phyloP scores from a whole-genome alignment of 2,888 invertebrate species.

The Crossocerus cetratus region DNA sequence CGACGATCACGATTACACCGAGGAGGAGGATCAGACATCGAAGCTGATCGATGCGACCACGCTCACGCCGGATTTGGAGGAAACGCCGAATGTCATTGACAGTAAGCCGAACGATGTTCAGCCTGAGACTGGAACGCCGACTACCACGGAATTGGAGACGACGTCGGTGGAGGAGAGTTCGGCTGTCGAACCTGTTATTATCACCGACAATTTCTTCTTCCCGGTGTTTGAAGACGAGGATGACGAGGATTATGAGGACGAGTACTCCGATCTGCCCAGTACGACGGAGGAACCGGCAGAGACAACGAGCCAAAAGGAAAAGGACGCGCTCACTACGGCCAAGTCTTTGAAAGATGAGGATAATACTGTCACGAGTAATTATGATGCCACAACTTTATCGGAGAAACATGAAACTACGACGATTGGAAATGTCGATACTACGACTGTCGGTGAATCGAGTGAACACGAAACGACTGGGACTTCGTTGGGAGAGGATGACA shows the following conservation, averaged over 20 bases:
- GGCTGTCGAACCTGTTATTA: constrained; percentile 65
- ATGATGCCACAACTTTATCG: not conserved
- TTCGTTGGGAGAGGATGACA: constrained; percentile 25
- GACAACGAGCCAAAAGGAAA: not conserved
- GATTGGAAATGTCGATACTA: constrained; percentile 15
- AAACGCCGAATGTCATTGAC: constrained; percentile 63
- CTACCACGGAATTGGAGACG: not conserved
- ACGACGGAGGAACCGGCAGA: not conserved
- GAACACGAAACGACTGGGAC: constrained; percentile 10
- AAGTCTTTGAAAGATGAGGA: constrained; percentile 1
- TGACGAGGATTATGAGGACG: constrained; percentile 44
- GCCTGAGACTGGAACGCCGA: not conserved
- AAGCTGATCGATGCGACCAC: constrained; percentile 26
- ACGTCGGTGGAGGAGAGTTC: constrained; percentile 23
- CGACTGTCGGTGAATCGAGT: not conserved
- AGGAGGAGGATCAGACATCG: constrained; percentile 44
- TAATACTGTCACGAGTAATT: not conserved
- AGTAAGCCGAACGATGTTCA: constrained; percentile 42
- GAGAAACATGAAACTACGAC: constrained; percentile 4
- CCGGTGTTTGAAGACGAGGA: constrained; percentile 59
- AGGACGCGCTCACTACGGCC: not conserved
- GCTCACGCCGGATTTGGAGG: constrained; percentile 62
- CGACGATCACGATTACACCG: constrained; percentile 53
- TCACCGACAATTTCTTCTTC: constrained; percentile 74
- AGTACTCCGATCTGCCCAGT: constrained; percentile 27